Conservation (phyloP, 2,797 vertebrate species). For the Chiloscyllium punctatum region DNA sequence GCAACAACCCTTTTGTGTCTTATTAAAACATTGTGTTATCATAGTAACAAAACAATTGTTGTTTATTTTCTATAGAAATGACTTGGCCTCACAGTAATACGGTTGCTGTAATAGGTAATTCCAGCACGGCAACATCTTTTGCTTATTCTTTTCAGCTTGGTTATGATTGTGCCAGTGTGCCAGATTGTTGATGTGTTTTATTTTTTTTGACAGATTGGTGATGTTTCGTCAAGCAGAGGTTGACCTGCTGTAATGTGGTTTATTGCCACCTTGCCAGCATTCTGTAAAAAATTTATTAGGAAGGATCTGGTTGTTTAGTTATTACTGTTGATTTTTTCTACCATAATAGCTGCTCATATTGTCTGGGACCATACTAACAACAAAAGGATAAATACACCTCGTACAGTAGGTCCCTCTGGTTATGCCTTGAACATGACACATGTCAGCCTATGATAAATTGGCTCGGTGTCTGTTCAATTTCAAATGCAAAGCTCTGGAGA, state of each 20-base stretch:
- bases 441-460: constrained; percentile 99
- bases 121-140: neutral
- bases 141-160: constrained; percentile 21
- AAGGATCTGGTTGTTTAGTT: constrained; percentile 55
- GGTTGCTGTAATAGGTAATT: constrained; percentile 9
- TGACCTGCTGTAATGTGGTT: constrained; percentile 58
- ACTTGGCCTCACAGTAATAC: neutral
- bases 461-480: constrained; percentile 97
- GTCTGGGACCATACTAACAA: constrained; percentile 78
- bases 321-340: constrained; percentile 56
- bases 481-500: constrained; percentile 97
- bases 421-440: constrained; percentile 95
- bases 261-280: constrained; percentile 58
- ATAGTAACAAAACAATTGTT: neutral
- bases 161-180: constrained; percentile 3
- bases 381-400: constrained; percentile 89
- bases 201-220: constrained; percentile 53
- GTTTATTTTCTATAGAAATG: neutral
- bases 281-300: constrained; percentile 58
- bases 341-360: constrained; percentile 70
- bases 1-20: neutral
- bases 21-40: constrained; percentile 24
- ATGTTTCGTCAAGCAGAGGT: constrained; percentile 64
- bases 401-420: constrained; percentile 86
- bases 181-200: constrained; percentile 18